A percentile compares a stretch with the other conserved stretches of the same genome.
phyloP scores from a whole-genome alignment of 2,888 invertebrate genomes.

The Meloe dianella region DNA sequence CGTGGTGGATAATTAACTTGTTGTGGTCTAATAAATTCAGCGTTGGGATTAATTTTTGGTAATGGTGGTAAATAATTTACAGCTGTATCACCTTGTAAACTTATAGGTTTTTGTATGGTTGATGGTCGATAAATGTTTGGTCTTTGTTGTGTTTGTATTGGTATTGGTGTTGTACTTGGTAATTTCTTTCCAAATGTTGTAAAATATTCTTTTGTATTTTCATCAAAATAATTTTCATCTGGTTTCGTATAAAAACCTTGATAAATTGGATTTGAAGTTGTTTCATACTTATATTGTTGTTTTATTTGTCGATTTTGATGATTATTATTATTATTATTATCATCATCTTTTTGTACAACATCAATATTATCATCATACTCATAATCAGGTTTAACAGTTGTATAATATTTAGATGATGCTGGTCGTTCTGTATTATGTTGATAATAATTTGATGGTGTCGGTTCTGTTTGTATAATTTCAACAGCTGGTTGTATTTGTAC shows the following conservation, averaged over 20 bases:
- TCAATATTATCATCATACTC: conserved; percentile 60
- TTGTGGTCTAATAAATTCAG: conserved; percentile 62
- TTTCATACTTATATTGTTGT: conserved; percentile 49
- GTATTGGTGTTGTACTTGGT: conserved; percentile 59
- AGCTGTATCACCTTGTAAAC: conserved; percentile 70
- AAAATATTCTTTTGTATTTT: conserved; percentile 76
- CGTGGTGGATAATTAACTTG: conserved; percentile 37
- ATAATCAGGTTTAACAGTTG: conserved; percentile 59
- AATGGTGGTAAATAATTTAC: conserved; percentile 75
- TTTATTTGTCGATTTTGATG: conserved; percentile 42
- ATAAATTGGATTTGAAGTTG: conserved; percentile 61
- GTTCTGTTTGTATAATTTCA: conserved; percentile 52
- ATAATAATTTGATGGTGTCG: conserved; percentile 39
- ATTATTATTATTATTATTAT: too few relatives aligned
- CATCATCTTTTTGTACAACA: conserved; percentile 50
- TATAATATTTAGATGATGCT: conserved; percentile 62
- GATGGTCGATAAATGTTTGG: conserved; percentile 37
- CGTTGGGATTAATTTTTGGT: conserved; percentile 71
- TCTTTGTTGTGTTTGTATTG: conserved; percentile 18
- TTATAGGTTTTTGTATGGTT: conserved; percentile 50
- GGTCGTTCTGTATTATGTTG: conserved; percentile 57
- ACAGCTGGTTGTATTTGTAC: conserved; percentile 57
- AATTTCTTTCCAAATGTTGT: conserved; percentile 76
- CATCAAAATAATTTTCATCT: conserved; percentile 73
- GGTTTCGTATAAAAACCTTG: conserved; percentile 72